phyloP scores from a whole-genome alignment of 2,888 invertebrate species.

The Cheilosia variabilis region DNA sequence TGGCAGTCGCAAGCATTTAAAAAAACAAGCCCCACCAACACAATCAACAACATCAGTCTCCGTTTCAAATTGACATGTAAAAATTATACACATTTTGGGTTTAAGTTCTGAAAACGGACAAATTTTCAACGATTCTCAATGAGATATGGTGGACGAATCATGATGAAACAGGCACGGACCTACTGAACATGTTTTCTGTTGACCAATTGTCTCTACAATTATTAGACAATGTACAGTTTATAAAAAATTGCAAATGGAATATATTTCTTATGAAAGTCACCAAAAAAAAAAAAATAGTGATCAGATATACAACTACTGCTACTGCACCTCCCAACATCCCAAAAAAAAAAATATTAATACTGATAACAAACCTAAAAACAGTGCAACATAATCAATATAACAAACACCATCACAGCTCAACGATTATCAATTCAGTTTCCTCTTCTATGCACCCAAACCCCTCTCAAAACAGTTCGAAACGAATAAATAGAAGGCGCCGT shows the following conservation, averaged over 20 bases:
- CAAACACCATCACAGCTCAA: neutral
- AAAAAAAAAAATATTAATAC: neutral
- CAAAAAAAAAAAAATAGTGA: no score
- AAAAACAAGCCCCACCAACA: neutral
- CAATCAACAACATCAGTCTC: constrained; percentile 37
- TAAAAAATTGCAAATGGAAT: no score
- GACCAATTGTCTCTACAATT: no score
- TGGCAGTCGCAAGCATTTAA: neutral
- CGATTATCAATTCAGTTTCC: constrained; percentile 50
- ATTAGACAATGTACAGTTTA: no score
- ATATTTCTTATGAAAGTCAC: neutral
- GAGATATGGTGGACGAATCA: constrained; percentile 43
- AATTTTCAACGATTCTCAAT: constrained; percentile 59
- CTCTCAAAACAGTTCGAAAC: constrained; percentile 38
- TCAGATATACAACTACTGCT: no score
- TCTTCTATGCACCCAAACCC: constrained; percentile 18
- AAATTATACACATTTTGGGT: constrained; percentile 40
- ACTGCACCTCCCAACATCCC: neutral
- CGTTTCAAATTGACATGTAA: constrained; percentile 63
- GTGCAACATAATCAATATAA: constrained; percentile 37
- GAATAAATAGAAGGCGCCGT: constrained; percentile 69
- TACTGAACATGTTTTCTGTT: no score
- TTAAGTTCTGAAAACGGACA: constrained; percentile 20
- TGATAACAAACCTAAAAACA: constrained; percentile 16
- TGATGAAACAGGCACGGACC: no score